A percentile compares a stretch with the other conserved stretches of the same genome.
These are phyloP conservation scores for Diarsia rubi DNA, from an alignment of 2,888 invertebrate species.

Conservation along the genomic window DNA sequence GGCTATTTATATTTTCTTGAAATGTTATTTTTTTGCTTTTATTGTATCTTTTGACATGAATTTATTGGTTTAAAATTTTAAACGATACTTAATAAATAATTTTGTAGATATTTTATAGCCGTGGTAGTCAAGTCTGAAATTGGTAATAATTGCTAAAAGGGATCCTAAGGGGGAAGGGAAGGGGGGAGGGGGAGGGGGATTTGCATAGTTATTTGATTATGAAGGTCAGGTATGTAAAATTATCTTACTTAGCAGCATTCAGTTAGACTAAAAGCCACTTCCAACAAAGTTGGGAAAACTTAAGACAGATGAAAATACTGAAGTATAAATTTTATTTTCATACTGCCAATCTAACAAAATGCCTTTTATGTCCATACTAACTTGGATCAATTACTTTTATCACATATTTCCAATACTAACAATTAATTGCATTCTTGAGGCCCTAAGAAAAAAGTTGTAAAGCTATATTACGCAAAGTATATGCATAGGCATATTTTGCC, in stretches of 20 bases:
- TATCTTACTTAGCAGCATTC: neutral
- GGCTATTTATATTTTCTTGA: no score
- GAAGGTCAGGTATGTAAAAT: neutral
- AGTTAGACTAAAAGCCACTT: neutral
- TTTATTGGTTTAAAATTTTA: neutral
- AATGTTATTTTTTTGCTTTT: conserved; percentile 1
- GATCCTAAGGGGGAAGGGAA: no score
- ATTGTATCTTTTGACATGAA: neutral
- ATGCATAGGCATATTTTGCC: neutral
- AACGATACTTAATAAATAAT: neutral
- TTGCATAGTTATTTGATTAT: neutral
- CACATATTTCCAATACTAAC: neutral
- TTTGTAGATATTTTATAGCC: neutral
- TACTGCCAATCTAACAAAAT: neutral
- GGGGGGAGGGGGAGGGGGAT: no score
- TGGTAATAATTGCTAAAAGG: neutral
- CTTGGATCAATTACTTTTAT: no score
- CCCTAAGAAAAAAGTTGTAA: neutral
- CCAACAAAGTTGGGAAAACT: neutral
- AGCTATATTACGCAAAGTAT: conserved; percentile 8
- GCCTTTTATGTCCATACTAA: neutral
- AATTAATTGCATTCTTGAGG: neutral
- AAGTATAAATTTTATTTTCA: neutral
- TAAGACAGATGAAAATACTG: neutral
- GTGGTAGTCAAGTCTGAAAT: neutral